Conservation (phyloP, 2,113 vertebrate species). For the Donacobius atricapilla region DNA sequence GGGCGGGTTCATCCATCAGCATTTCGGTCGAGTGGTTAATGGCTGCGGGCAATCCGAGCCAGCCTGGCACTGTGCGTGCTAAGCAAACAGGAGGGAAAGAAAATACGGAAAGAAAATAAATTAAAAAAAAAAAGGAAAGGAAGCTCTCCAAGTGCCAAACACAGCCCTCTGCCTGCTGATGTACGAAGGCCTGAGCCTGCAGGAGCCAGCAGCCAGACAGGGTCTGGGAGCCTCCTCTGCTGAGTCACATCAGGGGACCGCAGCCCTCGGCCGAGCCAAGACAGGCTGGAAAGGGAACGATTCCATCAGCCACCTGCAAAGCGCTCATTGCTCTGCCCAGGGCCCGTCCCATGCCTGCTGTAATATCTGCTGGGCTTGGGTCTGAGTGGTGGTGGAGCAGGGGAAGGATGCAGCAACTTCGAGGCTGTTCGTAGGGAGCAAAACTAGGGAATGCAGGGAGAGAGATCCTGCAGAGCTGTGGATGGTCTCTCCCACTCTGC, state of each 20-base stretch:
- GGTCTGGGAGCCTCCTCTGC: background rate
- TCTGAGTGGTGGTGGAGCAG: background rate
- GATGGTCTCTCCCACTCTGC: background rate
- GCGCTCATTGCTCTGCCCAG: background rate
- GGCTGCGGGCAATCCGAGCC: background rate
- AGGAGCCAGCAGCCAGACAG: background rate
- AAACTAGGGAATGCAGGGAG: background rate
- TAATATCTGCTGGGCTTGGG: background rate
- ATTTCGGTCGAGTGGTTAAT: background rate
- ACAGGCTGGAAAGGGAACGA: background rate
- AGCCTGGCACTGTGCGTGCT: background rate
- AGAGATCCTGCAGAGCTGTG: background rate
- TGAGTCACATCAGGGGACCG: background rate
- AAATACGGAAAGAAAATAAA: background rate
- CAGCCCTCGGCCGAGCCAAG: background rate
- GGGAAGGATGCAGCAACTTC: background rate
- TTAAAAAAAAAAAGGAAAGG: background rate
- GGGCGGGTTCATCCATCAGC: background rate
- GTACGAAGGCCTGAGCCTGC: background rate
- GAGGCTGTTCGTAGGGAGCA: background rate
- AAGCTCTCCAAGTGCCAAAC: fast-evolving
- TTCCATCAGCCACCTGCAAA: background rate
- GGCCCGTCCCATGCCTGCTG: background rate
- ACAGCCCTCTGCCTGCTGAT: background rate
- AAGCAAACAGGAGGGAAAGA: background rate